Conservation (phyloP, 2,113 vertebrate species). For the Triplophysa rosa region DNA sequence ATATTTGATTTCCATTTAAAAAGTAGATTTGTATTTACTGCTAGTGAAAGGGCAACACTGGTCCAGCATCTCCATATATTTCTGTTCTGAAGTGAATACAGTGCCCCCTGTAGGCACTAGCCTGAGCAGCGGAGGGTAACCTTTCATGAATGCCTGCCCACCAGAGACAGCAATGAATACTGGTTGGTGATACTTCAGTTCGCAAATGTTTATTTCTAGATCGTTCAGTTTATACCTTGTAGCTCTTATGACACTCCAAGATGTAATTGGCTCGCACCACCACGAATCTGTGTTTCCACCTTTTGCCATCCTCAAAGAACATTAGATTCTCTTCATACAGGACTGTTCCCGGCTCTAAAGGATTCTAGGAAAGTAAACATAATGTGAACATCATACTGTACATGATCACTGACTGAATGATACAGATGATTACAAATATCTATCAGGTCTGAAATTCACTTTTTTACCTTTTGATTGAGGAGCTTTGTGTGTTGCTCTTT, state of each 20-base stretch:
- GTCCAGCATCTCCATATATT: slow-evolving; percentile 84
- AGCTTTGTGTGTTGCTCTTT: slow-evolving; percentile 74
- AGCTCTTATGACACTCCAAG: slow-evolving; percentile 85
- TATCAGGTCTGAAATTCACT: too few species aligned
- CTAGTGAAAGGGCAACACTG: slow-evolving; percentile 80
- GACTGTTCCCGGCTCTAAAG: slow-evolving; percentile 60
- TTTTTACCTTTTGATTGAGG: slow-evolving; percentile 81
- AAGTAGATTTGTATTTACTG: neutral
- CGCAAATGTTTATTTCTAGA: neutral
- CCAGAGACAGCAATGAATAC: neutral
- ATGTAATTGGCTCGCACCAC: slow-evolving; percentile 84
- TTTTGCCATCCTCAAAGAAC: slow-evolving; percentile 81
- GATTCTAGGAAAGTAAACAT: slow-evolving; percentile 64
- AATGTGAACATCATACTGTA: neutral
- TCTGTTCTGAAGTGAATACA: slow-evolving; percentile 81
- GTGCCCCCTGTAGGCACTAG: slow-evolving; percentile 84
- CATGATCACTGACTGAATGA: neutral
- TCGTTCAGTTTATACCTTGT: slow-evolving; percentile 75
- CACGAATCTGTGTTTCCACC: slow-evolving; percentile 85
- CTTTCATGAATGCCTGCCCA: slow-evolving; percentile 74
- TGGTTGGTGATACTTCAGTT: neutral
- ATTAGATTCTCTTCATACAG: slow-evolving; percentile 80
- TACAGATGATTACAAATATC: neutral
- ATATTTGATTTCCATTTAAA: neutral
- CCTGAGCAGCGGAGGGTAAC: slow-evolving; percentile 72